Percentiles rank a stretch among this genome's conserved stretches.
These are phyloP conservation scores for Ceratosolen solmsi DNA, from an alignment of 1,140 invertebrate genomes.

Conservation along the genomic window DNA sequence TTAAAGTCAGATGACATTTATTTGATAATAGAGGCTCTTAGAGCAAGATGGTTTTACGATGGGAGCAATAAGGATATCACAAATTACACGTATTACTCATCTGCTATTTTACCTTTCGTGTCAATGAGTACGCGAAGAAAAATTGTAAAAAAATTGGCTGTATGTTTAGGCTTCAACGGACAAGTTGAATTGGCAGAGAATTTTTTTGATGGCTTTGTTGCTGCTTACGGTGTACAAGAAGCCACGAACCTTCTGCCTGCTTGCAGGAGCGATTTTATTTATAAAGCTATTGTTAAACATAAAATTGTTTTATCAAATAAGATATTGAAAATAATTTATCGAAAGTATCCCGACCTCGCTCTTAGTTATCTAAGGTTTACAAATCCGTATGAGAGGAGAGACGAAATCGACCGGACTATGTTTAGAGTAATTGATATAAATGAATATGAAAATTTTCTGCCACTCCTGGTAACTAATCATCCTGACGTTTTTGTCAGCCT, in stretches of 20 bases:
- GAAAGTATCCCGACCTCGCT: constrained; percentile 56
- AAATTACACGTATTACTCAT: constrained; percentile 57
- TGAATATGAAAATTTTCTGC: constrained; percentile 51
- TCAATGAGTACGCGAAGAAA: constrained; percentile 58
- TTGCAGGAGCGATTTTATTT: constrained; percentile 58
- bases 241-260: constrained; percentile 56
- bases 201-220: constrained; percentile 54
- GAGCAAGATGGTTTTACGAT: constrained; percentile 60
- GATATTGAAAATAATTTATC: constrained; percentile 53
- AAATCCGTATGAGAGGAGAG: constrained; percentile 16
- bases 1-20: constrained; percentile 59
- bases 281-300: constrained; percentile 46
- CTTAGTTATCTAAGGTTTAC: constrained; percentile 47
- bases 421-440: constrained; percentile 41
- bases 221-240: constrained; percentile 52
- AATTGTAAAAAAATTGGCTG: constrained; percentile 58
- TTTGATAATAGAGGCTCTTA: constrained; percentile 60
- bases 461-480: constrained; percentile 53
- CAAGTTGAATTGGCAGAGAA: constrained; percentile 51
- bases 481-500: constrained; percentile 48
- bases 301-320: constrained; percentile 51
- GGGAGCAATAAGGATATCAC: constrained; percentile 52
- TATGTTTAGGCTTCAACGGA: constrained; percentile 34
- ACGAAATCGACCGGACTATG: constrained; percentile 37
- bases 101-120: constrained; percentile 56